These are phyloP conservation scores for Theonella swinhoei DNA, from an alignment of 37 sponge, comb jelly and placozoan species.

Conservation along the genomic window DNA sequence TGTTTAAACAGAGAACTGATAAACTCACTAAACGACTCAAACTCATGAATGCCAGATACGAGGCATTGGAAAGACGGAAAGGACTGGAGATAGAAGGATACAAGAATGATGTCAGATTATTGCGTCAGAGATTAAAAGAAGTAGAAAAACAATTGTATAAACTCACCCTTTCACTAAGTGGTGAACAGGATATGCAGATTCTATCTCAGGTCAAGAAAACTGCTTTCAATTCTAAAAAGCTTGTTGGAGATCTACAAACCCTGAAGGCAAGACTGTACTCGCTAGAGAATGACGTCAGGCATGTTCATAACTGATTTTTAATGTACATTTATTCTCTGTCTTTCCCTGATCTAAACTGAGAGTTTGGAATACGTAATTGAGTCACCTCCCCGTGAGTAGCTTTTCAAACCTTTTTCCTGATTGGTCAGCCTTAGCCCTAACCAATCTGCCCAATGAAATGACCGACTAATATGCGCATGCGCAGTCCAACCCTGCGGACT, in stretches of 20 bases:
- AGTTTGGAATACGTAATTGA: too few relatives aligned
- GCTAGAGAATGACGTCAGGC: slow-evolving; percentile 83
- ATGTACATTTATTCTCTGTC: too few relatives aligned
- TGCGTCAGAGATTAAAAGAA: slow-evolving; percentile 86
- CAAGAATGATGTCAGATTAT: slow-evolving; percentile 94
- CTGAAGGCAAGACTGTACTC: slow-evolving; percentile 92
- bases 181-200: slow-evolving; percentile 88
- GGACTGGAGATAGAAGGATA: slow-evolving; percentile 96
- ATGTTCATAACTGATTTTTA: slow-evolving; percentile 65
- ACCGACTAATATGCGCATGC: too few relatives aligned
- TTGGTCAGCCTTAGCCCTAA: too few relatives aligned
- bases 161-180: slow-evolving; percentile 83
- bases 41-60: slow-evolving; percentile 88
- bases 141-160: slow-evolving; percentile 95
- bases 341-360: too few relatives aligned
- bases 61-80: slow-evolving; percentile 89
- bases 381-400: too few relatives aligned
- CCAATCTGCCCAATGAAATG: too few relatives aligned
- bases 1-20: slow-evolving; percentile 86
- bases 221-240: slow-evolving; percentile 85
- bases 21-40: slow-evolving; percentile 76
- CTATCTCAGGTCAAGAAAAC: slow-evolving; percentile 83
- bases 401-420: too few relatives aligned
- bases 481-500: too few relatives aligned
- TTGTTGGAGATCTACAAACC: slow-evolving; percentile 88